Conservation (phyloP, 2,113 vertebrate genomes). For the Eubucco bourcierii region DNA sequence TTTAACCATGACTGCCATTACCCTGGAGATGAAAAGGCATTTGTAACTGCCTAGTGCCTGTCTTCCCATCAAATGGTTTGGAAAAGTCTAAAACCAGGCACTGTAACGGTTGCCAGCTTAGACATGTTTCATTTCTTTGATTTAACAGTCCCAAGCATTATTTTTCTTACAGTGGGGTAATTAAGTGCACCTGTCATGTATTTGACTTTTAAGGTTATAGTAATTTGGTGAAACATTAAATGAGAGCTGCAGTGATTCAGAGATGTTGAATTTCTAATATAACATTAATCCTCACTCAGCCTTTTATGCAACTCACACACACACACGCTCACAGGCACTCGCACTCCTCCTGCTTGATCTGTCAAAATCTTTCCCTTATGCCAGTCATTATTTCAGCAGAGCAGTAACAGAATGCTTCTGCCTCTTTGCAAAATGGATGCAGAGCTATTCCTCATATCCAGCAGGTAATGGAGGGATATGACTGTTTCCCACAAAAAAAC, state of each 20-base stretch:
- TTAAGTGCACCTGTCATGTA: slow-evolving; percentile 58
- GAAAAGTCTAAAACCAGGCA: slow-evolving; percentile 35
- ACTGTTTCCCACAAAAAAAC: not conserved
- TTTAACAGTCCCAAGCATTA: slow-evolving; percentile 16
- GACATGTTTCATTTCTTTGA: slow-evolving; percentile 47
- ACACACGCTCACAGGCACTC: not conserved
- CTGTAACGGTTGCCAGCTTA: slow-evolving; percentile 41
- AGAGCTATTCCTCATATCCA: not conserved
- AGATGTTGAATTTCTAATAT: slow-evolving; percentile 29
- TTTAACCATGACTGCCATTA: fast-evolving
- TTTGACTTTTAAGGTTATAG: slow-evolving; percentile 56
- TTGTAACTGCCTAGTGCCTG: not conserved
- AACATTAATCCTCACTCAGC: slow-evolving; percentile 4
- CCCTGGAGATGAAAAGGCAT: not conserved
- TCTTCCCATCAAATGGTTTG: not conserved
- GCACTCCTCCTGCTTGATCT: not conserved
- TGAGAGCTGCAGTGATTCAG: slow-evolving; percentile 54
- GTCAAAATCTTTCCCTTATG: not conserved
- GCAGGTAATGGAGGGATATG: not conserved
- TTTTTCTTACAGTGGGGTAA: slow-evolving; percentile 45
- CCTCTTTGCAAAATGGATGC: not conserved
- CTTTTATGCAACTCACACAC: not conserved
- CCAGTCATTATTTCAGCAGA: not conserved
- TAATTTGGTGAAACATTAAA: slow-evolving; percentile 57
- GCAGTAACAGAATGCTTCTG: not conserved